Evolutionary conservation across 1,140 invertebrate species (phyloP).

Genomic region (Proales similis): DNA sequence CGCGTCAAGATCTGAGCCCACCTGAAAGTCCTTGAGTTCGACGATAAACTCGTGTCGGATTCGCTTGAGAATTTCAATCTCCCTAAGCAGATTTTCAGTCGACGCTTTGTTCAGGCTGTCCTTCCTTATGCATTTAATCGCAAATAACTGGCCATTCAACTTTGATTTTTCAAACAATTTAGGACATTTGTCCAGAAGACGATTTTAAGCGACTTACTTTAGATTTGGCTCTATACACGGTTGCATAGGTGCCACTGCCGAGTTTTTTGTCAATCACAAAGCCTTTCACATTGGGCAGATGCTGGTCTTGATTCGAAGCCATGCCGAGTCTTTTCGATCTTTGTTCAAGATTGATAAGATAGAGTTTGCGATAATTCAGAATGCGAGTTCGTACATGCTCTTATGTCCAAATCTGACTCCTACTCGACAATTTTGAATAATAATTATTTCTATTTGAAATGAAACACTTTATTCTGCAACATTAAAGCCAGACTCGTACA

Average conservation of each 20-base stretch:
- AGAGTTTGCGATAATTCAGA: too few species aligned
- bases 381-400: too few species aligned
- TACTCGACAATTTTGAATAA: too few species aligned
- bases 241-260: slow-evolving; percentile 76
- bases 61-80: slow-evolving; percentile 74
- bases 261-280: slow-evolving; percentile 62
- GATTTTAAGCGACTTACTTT: slow-evolving; percentile 58
- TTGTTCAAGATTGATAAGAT: too few species aligned
- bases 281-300: slow-evolving; percentile 39
- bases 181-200: not conserved
- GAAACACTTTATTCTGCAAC: too few species aligned
- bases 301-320: too few species aligned
- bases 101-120: slow-evolving; percentile 65
- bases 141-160: slow-evolving; percentile 43
- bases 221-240: slow-evolving; percentile 73
- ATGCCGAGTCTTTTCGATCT: too few species aligned
- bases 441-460: too few species aligned
- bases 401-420: too few species aligned
- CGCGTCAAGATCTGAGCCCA: slow-evolving; percentile 38
- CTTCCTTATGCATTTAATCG: slow-evolving; percentile 75
- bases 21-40: slow-evolving; percentile 70
- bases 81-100: slow-evolving; percentile 72
- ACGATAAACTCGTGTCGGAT: slow-evolving; percentile 76
- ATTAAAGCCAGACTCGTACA: too few species aligned
- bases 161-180: not conserved